Evolutionary conservation across 2,888 invertebrate genomes (phyloP).

Genomic region (Stenotaenia linearis): DNA sequence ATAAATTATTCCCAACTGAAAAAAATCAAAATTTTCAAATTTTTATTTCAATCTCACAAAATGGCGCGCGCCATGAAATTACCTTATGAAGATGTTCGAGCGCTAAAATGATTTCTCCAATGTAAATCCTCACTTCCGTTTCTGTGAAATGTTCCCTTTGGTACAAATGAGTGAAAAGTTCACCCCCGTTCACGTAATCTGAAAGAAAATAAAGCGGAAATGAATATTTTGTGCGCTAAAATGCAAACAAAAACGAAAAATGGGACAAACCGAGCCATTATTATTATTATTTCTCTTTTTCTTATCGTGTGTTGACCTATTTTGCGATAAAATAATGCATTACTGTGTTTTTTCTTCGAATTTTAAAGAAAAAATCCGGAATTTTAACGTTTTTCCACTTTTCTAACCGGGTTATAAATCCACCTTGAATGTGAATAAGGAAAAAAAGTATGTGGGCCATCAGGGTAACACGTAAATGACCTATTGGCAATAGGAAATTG

Average conservation of each 20-base stretch:
- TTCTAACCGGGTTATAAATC: neutral
- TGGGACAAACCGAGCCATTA: neutral
- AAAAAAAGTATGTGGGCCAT: neutral
- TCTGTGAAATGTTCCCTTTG: conserved; percentile 88
- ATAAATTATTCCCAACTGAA: conserved; percentile 93
- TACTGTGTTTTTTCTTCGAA: neutral
- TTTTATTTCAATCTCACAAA: no score
- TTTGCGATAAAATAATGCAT: neutral
- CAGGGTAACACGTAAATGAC: neutral
- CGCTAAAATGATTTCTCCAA: conserved; percentile 92
- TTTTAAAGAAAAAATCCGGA: neutral
- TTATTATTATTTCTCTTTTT: neutral
- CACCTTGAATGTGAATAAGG: neutral
- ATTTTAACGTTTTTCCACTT: neutral
- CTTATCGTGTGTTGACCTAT: neutral
- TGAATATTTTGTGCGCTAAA: neutral
- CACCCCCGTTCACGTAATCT: conserved; percentile 98
- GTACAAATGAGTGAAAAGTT: conserved; percentile 94
- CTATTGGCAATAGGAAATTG: neutral
- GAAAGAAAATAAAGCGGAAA: conserved; percentile 39
- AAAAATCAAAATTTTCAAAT: conserved; percentile 35
- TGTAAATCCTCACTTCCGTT: conserved; percentile 82
- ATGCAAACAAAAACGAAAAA: neutral
- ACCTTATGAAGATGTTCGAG: conserved; percentile 92
- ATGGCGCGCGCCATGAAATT: no score